Percentiles rank a stretch among this genome's conserved stretches.
phyloP scores from a whole-genome alignment of 2,113 vertebrate genomes.

The Platichthys flesus region DNA sequence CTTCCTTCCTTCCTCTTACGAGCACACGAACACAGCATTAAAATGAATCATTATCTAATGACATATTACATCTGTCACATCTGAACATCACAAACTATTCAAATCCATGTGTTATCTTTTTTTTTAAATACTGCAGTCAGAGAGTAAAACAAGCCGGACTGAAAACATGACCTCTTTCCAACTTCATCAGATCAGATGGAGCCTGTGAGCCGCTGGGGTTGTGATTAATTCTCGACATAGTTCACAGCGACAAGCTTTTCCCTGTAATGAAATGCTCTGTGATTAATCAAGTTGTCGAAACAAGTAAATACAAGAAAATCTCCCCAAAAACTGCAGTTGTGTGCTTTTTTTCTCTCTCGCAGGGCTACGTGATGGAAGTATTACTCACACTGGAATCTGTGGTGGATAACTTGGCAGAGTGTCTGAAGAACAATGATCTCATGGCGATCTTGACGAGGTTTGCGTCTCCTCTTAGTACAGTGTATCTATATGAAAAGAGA shows the following conservation, averaged over 20 bases:
- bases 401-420: conserved; percentile 95
- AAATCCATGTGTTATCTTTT: neutral
- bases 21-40: neutral
- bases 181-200: neutral
- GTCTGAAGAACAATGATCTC: conserved; percentile 92
- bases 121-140: neutral
- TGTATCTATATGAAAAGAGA: neutral
- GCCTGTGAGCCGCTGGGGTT: neutral
- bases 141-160: neutral
- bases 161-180: neutral
- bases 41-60: conserved; percentile 12
- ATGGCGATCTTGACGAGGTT: conserved; percentile 90
- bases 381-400: conserved; percentile 94
- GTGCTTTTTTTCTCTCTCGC: conserved; percentile 2
- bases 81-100: conserved; percentile 1
- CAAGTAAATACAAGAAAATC: neutral
- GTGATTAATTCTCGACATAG: neutral
- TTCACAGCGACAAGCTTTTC: neutral
- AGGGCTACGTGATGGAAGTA: conserved; percentile 97
- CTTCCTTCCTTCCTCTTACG: neutral
- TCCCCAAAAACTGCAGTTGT: neutral
- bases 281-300: neutral
- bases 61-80: too few species aligned
- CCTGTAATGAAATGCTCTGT: neutral
- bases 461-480: conserved; percentile 10